Evolutionary conservation across 2,797 vertebrate species (phyloP).

Genomic region (Melanotaenia maccullochi): DNA sequence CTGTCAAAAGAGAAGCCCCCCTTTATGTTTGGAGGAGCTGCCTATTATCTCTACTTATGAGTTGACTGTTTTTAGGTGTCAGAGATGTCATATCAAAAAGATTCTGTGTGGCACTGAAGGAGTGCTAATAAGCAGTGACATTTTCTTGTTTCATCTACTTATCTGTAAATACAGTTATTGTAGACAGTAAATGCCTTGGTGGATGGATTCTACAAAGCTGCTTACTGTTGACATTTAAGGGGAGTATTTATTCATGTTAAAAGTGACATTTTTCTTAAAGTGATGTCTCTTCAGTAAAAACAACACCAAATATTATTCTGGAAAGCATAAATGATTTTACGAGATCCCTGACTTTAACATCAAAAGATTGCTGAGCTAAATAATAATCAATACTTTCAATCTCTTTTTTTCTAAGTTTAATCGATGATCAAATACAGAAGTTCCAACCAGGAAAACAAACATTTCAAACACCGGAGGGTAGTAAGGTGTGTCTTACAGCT

Average conservation of each 20-base stretch:
- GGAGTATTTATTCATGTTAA: conserved; percentile 23
- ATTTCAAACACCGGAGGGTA: conserved; percentile 18
- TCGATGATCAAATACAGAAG: background rate
- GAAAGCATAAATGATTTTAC: conserved; percentile 16
- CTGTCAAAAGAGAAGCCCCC: conserved; percentile 39
- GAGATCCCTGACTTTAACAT: conserved; percentile 15
- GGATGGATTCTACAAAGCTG: conserved; percentile 24
- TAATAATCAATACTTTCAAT: background rate
- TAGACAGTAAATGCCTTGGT: conserved; percentile 28
- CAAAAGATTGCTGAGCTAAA: background rate
- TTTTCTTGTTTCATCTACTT: conserved; percentile 40
- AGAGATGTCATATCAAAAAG: conserved; percentile 31
- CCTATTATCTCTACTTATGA: conserved; percentile 40
- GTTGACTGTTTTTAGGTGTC: conserved; percentile 31
- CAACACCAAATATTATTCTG: background rate
- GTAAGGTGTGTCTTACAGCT: conserved; percentile 28
- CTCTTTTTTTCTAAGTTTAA: background rate
- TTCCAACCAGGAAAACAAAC: background rate
- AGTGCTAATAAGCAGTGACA: conserved; percentile 13
- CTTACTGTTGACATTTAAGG: conserved; percentile 56
- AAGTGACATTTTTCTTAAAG: conserved; percentile 8
- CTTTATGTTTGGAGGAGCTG: conserved; percentile 34
- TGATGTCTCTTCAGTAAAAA: conserved; percentile 3
- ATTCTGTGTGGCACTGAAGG: conserved; percentile 23
- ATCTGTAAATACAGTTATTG: conserved; percentile 41